Percentiles rank a stretch among this genome's conserved stretches.
Evolutionary conservation across 2,113 vertebrate species (phyloP).

Genomic region (Pollimyrus isidori): DNA sequence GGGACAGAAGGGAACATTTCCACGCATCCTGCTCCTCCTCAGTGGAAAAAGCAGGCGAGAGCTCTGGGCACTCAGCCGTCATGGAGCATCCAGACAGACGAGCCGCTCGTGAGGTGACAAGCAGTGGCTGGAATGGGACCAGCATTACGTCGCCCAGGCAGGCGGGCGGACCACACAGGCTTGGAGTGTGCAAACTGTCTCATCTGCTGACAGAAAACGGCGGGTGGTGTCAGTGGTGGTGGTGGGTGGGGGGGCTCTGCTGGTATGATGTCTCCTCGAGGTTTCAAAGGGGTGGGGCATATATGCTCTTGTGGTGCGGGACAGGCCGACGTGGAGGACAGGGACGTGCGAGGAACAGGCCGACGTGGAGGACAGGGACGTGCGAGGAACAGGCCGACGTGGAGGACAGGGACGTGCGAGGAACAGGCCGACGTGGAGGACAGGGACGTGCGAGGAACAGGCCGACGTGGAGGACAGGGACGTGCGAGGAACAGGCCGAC

Average conservation of each 20-base stretch:
- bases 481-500: too few relatives aligned
- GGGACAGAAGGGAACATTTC: neutral
- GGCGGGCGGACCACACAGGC: constrained; percentile 6
- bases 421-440: too few relatives aligned
- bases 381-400: too few relatives aligned
- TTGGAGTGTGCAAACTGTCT: neutral
- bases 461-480: neutral
- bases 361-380: too few relatives aligned
- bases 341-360: neutral
- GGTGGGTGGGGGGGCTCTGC: neutral
- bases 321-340: neutral
- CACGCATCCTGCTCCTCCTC: neutral
- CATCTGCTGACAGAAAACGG: neutral
- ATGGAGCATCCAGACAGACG: neutral
- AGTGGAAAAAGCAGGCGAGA: neutral
- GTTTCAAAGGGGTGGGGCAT: neutral
- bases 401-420: too few relatives aligned
- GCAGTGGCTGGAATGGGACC: neutral
- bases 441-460: neutral
- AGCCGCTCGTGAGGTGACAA: neutral
- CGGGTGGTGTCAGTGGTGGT: constrained; percentile 10
- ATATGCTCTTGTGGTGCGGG: neutral
- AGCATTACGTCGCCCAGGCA: constrained; percentile 7
- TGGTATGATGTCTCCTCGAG: neutral
- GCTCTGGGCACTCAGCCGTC: neutral